Conservation (phyloP, 2,797 vertebrate genomes). For the Diplodus puntazzo region DNA sequence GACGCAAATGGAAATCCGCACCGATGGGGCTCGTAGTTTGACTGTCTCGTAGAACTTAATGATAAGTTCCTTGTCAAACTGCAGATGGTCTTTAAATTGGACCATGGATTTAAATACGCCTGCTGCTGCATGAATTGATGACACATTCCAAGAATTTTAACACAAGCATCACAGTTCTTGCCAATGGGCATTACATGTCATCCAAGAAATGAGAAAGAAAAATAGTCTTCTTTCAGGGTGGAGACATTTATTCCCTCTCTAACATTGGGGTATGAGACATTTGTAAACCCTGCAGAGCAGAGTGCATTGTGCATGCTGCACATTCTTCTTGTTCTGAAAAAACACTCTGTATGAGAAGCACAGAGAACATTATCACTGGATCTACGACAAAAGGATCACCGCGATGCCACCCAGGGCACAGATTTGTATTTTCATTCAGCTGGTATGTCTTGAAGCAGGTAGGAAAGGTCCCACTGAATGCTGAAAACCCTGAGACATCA, state of each 20-base stretch:
- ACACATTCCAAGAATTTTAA: constrained; percentile 1
- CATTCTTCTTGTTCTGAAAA: constrained; percentile 49
- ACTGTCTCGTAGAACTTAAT: neutral
- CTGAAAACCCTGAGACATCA: constrained; percentile 40
- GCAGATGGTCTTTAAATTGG: constrained; percentile 6
- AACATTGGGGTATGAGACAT: constrained; percentile 29
- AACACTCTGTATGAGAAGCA: constrained; percentile 39
- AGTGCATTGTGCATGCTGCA: constrained; percentile 11
- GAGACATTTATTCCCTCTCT: constrained; percentile 26
- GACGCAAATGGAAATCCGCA: neutral
- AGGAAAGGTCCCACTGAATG: constrained; percentile 41
- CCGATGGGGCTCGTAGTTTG: neutral
- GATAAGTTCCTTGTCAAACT: neutral
- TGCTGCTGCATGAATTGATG: constrained; percentile 21
- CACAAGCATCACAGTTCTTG: constrained; percentile 10
- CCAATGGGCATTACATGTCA: neutral
- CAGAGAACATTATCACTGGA: constrained; percentile 56
- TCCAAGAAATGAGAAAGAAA: constrained; percentile 30
- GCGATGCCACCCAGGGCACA: constrained; percentile 51
- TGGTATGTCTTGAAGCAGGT: constrained; percentile 18
- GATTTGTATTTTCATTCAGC: constrained; percentile 54
- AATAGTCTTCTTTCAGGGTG: constrained; percentile 23
- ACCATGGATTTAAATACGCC: neutral
- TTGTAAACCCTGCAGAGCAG: constrained; percentile 34
- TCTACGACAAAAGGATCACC: constrained; percentile 50